Evolutionary conservation across 1,140 invertebrate species (phyloP).

Genomic region (Sinella curviseta): DNA sequence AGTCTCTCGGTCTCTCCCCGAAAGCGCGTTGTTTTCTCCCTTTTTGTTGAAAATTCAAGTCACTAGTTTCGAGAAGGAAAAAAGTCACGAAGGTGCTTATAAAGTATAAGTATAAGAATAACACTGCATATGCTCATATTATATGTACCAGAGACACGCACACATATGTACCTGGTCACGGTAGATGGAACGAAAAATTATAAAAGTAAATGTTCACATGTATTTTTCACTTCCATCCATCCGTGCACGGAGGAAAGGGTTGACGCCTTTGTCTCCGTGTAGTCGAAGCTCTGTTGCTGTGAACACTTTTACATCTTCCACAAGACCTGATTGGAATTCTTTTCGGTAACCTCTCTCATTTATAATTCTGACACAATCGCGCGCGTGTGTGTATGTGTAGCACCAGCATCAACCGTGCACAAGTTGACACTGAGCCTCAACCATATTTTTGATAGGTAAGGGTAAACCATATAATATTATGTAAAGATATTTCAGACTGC

Average conservation of each 20-base stretch:
- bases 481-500: not conserved
- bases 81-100: not conserved
- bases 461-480: not conserved
- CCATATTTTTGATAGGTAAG: not conserved
- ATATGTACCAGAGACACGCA: too few species aligned
- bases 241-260: not conserved
- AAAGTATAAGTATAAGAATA: not conserved
- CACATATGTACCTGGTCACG: too few species aligned
- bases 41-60: not conserved
- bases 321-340: slow-evolving; percentile 11
- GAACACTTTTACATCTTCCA: not conserved
- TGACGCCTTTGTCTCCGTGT: not conserved
- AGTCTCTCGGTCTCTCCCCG: too few species aligned
- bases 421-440: not conserved
- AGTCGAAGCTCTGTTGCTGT: not conserved
- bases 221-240: not conserved
- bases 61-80: not conserved
- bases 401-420: not conserved
- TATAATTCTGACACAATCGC: not conserved
- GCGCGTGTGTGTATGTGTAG: not conserved
- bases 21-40: not conserved
- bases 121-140: too few species aligned
- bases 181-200: too few species aligned
- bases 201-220: not conserved
- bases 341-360: not conserved